These are phyloP conservation scores for Gymnopithys bicolor DNA, from an alignment of 2,797 vertebrate species.

Conservation along the genomic window DNA sequence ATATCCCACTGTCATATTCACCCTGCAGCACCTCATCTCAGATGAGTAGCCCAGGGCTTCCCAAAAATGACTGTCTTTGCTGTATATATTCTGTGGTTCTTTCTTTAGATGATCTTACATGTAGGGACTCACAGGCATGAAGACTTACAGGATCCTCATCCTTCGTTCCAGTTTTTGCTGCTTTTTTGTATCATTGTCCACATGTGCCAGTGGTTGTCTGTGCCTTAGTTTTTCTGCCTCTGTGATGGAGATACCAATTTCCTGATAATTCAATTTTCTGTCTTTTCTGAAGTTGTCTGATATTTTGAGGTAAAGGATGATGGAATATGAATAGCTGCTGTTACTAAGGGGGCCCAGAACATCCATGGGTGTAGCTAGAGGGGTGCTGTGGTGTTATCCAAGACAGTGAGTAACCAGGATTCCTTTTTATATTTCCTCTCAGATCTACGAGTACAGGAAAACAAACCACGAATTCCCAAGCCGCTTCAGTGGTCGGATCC, in stretches of 20 bases:
- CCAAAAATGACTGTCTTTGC: neutral
- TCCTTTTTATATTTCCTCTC: neutral
- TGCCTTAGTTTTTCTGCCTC: neutral
- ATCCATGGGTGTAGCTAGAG: neutral
- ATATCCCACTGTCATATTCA: neutral
- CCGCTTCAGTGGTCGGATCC: constrained; percentile 84
- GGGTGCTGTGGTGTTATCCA: rapidly evolving
- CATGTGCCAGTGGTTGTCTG: rapidly evolving
- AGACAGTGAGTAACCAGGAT: neutral
- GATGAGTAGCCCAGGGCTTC: neutral
- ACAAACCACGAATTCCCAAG: constrained; percentile 72
- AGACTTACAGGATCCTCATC: neutral
- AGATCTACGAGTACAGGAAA: constrained; percentile 79
- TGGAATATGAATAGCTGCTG: neutral
- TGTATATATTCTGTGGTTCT: neutral
- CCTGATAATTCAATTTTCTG: neutral
- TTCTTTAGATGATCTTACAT: neutral
- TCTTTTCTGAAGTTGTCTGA: neutral
- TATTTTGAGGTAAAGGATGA: neutral
- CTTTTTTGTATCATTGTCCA: neutral
- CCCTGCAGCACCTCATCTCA: neutral
- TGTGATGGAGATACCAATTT: neutral
- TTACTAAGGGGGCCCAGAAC: neutral
- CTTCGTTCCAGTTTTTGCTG: neutral
- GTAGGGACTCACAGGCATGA: neutral